Base-by-base conservation (phyloP, 2,797 vertebrate species). In the Sorex maritimensis region DNA sequence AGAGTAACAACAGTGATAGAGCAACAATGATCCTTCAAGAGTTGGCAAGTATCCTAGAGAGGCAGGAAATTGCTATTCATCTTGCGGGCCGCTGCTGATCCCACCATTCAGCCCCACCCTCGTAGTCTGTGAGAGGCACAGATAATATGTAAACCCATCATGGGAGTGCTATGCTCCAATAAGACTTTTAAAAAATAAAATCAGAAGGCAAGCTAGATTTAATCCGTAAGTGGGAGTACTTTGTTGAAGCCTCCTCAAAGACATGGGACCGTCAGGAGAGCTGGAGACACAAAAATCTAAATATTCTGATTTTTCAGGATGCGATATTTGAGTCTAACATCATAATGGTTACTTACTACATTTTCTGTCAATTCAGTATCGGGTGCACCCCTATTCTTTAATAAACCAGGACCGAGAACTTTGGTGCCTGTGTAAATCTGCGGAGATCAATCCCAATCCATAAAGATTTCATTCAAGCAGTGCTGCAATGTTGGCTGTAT, bases 361-460 rank as follows among this genome's bases (percentile, higher is more conserved):
- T 68, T 92, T 82, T 69, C 67, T 34, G 46, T 6, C n/a, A 86
- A 83, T 74, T 83, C 52, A 3, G 49, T 1, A 82, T 24, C 0
- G 86, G 71, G 67, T 41, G 89, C 15, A 67, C 30, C 80, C 24
- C 28, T 75, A 63, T 41, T 89, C 30, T 30, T 82, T 73, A 5
- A 67, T 71, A 88, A 26, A 2, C 30, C 26, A 69, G 55, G 23
- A 88, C 67, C 38, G 41, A 85, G 93, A 91, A 55, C 28, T 58
- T 38, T 74, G 58, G 67, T 55, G 21, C 58, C 13, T 5, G 34
- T 61, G 17, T 71, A 87, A 93, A 72, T 52, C 81, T 52, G 49
- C 92, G 72, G 68, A 79, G 26, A 46, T 83, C 61, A 90, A 13
- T 90, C 17, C 71, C 80, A 92, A 83, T 87, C 89, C 38, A 5